Percentiles rank a stretch among this genome's conserved stretches.
Evolutionary conservation across 1,140 invertebrate species (phyloP).

Genomic region (Euwallacea similis): DNA sequence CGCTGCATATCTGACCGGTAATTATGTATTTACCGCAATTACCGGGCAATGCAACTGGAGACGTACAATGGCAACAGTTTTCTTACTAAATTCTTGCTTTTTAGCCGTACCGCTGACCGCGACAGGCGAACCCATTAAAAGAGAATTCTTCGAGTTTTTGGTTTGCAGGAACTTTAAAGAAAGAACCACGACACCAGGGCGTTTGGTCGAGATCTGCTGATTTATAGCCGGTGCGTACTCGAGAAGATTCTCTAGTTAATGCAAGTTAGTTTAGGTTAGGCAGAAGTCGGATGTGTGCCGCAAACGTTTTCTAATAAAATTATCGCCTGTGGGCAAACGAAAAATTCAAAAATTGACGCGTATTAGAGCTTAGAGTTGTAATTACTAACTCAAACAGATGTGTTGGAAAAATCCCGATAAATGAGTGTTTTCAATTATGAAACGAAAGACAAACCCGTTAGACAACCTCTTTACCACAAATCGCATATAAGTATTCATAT

Average conservation of each 20-base stretch:
- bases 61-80: slow-evolving; percentile 41
- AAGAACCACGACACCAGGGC: slow-evolving; percentile 23
- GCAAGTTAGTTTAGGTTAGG: too few relatives aligned
- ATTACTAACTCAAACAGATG: background rate
- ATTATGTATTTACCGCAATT: slow-evolving; percentile 47
- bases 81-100: slow-evolving; percentile 42
- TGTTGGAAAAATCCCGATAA: slow-evolving; percentile 14
- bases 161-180: slow-evolving; percentile 40
- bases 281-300: too few relatives aligned
- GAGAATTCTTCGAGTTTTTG: slow-evolving; percentile 42
- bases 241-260: background rate
- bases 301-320: too few relatives aligned
- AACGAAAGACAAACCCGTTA: slow-evolving; percentile 37
- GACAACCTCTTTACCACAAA: slow-evolving; percentile 20
- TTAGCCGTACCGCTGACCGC: slow-evolving; percentile 39
- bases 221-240: slow-evolving; percentile 14
- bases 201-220: slow-evolving; percentile 14
- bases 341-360: too few relatives aligned
- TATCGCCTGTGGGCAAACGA: too few relatives aligned
- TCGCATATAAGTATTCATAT: slow-evolving; percentile 24
- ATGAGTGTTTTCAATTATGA: slow-evolving; percentile 31
- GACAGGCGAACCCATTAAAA: slow-evolving; percentile 41
- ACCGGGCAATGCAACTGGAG: slow-evolving; percentile 40
- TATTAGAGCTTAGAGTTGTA: background rate
- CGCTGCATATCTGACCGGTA: slow-evolving; percentile 36